Evolutionary conservation across 2,888 invertebrate species (phyloP).

Genomic region (Papilio gigon): DNA sequence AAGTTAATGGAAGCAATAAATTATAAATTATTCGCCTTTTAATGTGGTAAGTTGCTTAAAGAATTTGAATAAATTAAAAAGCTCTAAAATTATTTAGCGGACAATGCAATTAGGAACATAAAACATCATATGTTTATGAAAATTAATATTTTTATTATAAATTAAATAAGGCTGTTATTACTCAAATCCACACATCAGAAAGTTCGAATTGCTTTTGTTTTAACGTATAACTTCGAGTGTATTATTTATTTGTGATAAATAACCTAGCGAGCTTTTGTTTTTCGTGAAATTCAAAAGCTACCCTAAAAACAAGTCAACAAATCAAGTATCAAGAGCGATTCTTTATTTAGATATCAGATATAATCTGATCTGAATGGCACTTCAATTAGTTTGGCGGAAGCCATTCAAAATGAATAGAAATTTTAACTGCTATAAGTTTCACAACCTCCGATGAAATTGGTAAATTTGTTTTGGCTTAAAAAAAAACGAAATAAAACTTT

Average conservation of each 20-base stretch:
- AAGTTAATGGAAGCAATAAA: no score
- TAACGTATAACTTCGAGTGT: no score
- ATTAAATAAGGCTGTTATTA: no score
- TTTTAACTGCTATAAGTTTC: conserved; percentile 5
- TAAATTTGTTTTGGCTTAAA: no score
- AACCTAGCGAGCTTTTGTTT: neutral
- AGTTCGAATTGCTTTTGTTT: no score
- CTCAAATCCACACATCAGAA: no score
- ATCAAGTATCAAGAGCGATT: conserved; percentile 11
- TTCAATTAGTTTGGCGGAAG: conserved; percentile 32
- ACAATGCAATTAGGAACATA: no score
- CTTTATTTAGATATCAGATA: conserved; percentile 29
- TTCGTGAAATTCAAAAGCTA: neutral
- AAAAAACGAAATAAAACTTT: neutral
- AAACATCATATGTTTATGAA: no score
- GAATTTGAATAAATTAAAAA: no score
- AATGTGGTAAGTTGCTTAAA: no score
- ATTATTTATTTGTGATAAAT: neutral
- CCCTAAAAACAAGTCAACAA: neutral
- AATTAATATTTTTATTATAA: no score
- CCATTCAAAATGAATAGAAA: conserved; percentile 25
- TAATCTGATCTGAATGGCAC: conserved; percentile 31
- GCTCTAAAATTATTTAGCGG: no score
- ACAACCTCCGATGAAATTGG: neutral
- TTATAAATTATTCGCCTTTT: neutral